Percentiles rank a stretch among this genome's conserved stretches.
phyloP scores from a whole-genome alignment of 2,888 invertebrate genomes.

The Stenchaetothrips biformis region DNA sequence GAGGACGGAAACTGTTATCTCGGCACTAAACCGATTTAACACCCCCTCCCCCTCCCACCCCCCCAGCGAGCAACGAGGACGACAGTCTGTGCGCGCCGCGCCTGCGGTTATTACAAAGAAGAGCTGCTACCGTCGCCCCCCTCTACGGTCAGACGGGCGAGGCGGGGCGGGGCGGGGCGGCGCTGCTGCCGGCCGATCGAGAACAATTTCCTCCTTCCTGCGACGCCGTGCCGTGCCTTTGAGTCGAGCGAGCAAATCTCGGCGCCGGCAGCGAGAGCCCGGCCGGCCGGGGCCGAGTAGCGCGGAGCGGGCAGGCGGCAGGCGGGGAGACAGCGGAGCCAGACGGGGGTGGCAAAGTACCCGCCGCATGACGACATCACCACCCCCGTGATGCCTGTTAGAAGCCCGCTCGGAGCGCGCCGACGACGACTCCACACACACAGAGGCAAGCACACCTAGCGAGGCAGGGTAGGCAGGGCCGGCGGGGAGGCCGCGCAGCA shows the following conservation, averaged over 20 bases:
- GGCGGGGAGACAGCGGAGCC: no score
- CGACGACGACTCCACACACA: not conserved
- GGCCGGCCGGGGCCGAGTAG: no score
- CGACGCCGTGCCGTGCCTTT: no score
- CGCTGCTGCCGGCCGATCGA: not conserved
- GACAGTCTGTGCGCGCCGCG: no score
- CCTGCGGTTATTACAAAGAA: no score
- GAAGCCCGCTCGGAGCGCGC: no score
- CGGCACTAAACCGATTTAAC: conserved; percentile 23
- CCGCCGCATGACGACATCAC: conserved; percentile 29
- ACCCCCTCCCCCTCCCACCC: not conserved
- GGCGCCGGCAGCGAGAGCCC: no score
- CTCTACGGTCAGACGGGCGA: not conserved
- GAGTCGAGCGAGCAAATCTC: no score
- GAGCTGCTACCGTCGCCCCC: not conserved
- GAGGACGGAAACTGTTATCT: conserved; percentile 22
- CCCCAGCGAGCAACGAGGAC: no score
- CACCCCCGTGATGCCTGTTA: no score
- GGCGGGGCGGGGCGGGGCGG: not conserved
- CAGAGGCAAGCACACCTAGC: conserved; percentile 27
- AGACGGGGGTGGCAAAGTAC: not conserved
- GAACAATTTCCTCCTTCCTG: no score
- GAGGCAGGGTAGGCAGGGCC: not conserved
- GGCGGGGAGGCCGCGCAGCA: not conserved
- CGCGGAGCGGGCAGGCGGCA: no score